Conservation (phyloP, 2,797 vertebrate species). For the Microchirus variegatus region DNA sequence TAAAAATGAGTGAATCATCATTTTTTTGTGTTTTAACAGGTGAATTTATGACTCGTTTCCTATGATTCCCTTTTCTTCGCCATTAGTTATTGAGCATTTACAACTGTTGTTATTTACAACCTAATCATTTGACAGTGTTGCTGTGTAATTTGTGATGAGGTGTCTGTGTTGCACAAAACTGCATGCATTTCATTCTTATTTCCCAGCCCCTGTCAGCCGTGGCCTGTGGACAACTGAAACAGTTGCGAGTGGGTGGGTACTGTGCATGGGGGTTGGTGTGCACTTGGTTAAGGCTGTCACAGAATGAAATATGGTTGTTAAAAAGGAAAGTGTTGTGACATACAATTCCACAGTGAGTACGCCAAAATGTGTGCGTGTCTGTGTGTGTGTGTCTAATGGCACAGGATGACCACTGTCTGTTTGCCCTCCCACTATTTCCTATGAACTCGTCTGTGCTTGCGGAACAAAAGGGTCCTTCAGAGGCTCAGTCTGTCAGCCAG, state of each 20-base stretch:
- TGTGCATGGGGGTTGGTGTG: background rate
- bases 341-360: conserved; percentile 49
- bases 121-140: background rate
- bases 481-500: conserved; percentile 43
- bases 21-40: background rate
- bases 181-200: conserved; percentile 22
- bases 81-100: background rate
- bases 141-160: background rate
- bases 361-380: conserved; percentile 41
- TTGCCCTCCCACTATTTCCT: conserved; percentile 70
- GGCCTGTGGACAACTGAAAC: conserved; percentile 13
- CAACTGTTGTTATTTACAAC: conserved; percentile 4
- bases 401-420: conserved; percentile 66
- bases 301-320: conserved; percentile 62
- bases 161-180: conserved; percentile 1
- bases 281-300: conserved; percentile 59
- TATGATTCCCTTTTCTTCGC: background rate
- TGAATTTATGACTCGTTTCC: background rate
- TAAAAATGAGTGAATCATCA: conserved; percentile 14
- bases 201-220: conserved; percentile 13
- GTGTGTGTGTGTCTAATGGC: conserved; percentile 59
- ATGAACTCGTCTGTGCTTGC: conserved; percentile 54
- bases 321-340: conserved; percentile 71
- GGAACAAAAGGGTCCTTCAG: conserved; percentile 72
- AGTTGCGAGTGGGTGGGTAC: conserved; percentile 21